Conservation (phyloP, 1,140 invertebrate species). For the Colletes latitarsis region DNA sequence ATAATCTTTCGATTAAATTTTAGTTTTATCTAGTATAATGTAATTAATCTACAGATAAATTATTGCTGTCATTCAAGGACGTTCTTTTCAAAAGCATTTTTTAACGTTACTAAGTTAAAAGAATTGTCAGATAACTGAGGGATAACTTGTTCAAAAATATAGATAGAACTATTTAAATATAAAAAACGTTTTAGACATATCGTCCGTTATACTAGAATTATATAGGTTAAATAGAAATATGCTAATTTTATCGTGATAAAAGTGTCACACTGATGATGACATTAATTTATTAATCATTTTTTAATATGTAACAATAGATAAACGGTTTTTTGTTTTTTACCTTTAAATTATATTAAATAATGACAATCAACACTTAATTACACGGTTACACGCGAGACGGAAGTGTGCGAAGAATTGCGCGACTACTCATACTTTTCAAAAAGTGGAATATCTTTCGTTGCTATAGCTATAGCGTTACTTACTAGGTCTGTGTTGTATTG, state of each 20-base stretch:
- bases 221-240: constrained; percentile 39
- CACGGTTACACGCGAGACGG: constrained; percentile 18
- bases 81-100: background rate
- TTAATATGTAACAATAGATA: background rate
- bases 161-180: background rate
- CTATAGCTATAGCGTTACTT: constrained; percentile 6
- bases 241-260: background rate
- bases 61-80: constrained; percentile 20
- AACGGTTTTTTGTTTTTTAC: background rate
- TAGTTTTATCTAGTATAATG: constrained; percentile 17
- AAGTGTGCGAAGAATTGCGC: constrained; percentile 7
- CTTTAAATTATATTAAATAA: constrained; percentile 34
- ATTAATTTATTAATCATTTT: background rate
- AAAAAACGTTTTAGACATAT: background rate
- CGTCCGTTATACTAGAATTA: background rate
- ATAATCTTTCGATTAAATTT: constrained; percentile 41
- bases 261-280: background rate
- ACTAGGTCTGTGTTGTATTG: background rate
- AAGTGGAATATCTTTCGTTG: constrained; percentile 53
- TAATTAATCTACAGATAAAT: constrained; percentile 26
- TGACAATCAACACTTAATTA: background rate
- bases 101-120: background rate
- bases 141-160: background rate
- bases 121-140: background rate
- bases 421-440: constrained; percentile 23